phyloP scores from a whole-genome alignment of 2,888 invertebrate species.

The Caenorhabditis becei region DNA sequence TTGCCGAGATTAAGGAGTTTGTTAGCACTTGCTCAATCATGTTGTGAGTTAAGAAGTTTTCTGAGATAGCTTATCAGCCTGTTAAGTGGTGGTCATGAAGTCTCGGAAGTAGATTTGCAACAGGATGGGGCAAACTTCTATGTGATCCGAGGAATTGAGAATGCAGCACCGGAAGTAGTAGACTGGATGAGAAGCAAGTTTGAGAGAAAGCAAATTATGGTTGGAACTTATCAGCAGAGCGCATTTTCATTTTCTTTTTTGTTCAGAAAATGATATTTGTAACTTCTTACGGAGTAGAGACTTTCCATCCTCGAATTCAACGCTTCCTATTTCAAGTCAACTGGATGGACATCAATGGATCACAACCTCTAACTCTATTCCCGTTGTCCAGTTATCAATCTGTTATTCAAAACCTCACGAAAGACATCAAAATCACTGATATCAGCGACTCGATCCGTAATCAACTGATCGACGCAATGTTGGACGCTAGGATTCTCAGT shows the following conservation, averaged over 20 bases:
- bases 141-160: slow-evolving; percentile 47
- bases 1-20: slow-evolving; percentile 45
- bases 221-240: not conserved
- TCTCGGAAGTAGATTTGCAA: slow-evolving; percentile 29
- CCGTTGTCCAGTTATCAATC: slow-evolving; percentile 49
- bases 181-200: slow-evolving; percentile 49
- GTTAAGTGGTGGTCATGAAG: slow-evolving; percentile 45
- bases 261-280: slow-evolving; percentile 49
- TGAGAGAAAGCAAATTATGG: slow-evolving; percentile 47
- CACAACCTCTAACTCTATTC: slow-evolving; percentile 2
- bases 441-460: slow-evolving; percentile 49
- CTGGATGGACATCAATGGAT: slow-evolving; percentile 36
- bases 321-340: slow-evolving; percentile 56
- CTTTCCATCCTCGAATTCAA: slow-evolving; percentile 34
- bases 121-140: slow-evolving; percentile 46
- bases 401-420: slow-evolving; percentile 29
- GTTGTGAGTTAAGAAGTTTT: slow-evolving; percentile 40
- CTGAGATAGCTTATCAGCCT: not conserved
- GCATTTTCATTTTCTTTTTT: not conserved
- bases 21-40: slow-evolving; percentile 52
- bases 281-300: slow-evolving; percentile 8
- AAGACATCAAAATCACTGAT: slow-evolving; percentile 50
- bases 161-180: slow-evolving; percentile 37
- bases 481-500: slow-evolving; percentile 37
- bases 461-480: slow-evolving; percentile 37